phyloP scores from a whole-genome alignment of 2,113 vertebrate species.

The Caloenas nicobarica region DNA sequence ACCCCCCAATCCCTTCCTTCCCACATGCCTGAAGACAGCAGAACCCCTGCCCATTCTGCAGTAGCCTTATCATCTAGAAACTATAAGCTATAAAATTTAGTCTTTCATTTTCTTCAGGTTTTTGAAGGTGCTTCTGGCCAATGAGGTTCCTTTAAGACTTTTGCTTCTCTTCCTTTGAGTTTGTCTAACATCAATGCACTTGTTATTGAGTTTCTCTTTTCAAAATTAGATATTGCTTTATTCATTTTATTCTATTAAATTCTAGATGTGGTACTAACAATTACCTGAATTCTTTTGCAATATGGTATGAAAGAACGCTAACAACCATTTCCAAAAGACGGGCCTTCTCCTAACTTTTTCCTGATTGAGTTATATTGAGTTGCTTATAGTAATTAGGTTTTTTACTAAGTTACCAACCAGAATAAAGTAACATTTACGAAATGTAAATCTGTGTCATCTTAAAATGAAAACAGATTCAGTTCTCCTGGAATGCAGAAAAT shows the following conservation, averaged over 20 bases:
- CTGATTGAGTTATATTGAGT: background rate
- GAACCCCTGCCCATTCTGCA: background rate
- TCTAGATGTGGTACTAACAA: background rate
- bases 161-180: background rate
- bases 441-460: background rate
- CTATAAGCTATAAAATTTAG: background rate
- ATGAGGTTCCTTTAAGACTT: background rate
- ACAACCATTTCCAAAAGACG: background rate
- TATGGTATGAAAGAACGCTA: background rate
- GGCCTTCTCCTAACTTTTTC: background rate
- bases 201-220: background rate
- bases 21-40: background rate
- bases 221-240: background rate
- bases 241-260: background rate
- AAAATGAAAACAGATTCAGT: background rate
- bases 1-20: background rate
- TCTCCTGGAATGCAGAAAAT: background rate
- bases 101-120: background rate
- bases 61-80: background rate
- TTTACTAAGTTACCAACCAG: background rate
- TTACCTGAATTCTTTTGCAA: background rate
- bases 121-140: background rate
- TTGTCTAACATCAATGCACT: background rate
- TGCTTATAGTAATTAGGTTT: background rate
- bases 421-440: background rate